A percentile compares a stretch with the other conserved stretches of the same genome.
phyloP scores from a whole-genome alignment of 2,797 vertebrate genomes.

The Sebastiscus albofasciatus region DNA sequence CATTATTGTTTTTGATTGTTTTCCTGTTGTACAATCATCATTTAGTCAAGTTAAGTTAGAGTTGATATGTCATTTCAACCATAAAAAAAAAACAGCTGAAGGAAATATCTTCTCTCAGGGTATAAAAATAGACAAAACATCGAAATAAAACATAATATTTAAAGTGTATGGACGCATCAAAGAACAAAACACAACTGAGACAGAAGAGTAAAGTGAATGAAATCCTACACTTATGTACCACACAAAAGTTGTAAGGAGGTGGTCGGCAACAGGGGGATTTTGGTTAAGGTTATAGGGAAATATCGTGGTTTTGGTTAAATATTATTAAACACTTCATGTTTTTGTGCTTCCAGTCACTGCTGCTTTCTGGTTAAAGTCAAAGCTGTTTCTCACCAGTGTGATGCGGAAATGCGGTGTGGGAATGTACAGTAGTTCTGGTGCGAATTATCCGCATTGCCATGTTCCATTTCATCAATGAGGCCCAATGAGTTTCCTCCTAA shows the following conservation, averaged over 20 bases:
- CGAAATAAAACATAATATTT: not conserved
- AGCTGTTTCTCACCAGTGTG: too few relatives aligned
- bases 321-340: not conserved
- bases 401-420: not conserved
- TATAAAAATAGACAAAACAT: not conserved
- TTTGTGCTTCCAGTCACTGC: not conserved
- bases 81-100: not conserved
- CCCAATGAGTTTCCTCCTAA: too few relatives aligned
- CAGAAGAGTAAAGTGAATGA: not conserved
- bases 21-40: not conserved
- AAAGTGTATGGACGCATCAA: not conserved
- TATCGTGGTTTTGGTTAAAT: not conserved
- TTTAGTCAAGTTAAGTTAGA: not conserved
- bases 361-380: not conserved
- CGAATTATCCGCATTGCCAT: not conserved
- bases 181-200: not conserved
- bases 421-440: not conserved
- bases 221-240: not conserved
- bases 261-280: not conserved
- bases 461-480: not conserved
- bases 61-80: not conserved
- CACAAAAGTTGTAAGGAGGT: not conserved
- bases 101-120: not conserved
- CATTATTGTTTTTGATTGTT: slow-evolving; percentile 1
- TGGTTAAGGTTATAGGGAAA: not conserved